Base-by-base conservation (phyloP, 1,140 invertebrate genomes). In the Dreissena rostriformis region DNA sequence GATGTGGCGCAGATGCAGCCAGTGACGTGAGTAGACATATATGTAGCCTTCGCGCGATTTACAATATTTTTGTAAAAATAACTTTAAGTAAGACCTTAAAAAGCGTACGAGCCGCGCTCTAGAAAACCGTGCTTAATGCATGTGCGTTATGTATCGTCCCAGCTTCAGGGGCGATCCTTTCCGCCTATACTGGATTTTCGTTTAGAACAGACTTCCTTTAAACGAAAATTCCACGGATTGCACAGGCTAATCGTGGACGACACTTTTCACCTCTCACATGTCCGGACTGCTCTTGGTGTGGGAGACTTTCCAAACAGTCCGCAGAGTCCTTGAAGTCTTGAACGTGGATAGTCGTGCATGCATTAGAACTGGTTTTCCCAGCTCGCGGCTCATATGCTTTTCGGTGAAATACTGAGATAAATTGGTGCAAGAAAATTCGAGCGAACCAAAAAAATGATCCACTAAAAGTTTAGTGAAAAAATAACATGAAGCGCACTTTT, bases 251-350 rank as follows among this genome's bases (percentile, higher is more conserved):
- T 70, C 63, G 22, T 66, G 11, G 49, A n/a, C 49, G n/a, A n/a
- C n/a, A n/a, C n/a, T n/a, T n/a, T n/a, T n/a, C n/a, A 72, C 84
- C 55, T 85, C 86, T 15, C 88, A 89, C 0, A 82, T 90, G 39
- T 90, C 89, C 22, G 74, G 72, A 28, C 65, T 89, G 26, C 89
- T 89, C 68, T 88, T 84, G 72, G 90, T 92, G 12, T 87, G 82
- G 76, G 91, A 91, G 67, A 85, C 83, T 17, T 91, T 92, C 66
- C 91, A 90, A 8, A 92, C 90, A 61, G 88, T 91, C 10, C 82
- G 91, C 28, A 87, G 84, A 85, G 82, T 92, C 24, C 66, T 92
- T 29, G 91, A 92, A 86, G 88, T 90, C 63, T 77, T 92, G 70
- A 89, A 87, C 63, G 76, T 88, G 22, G 88, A 90, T n/a, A n/a